Evolutionary conservation across 2,888 invertebrate genomes (phyloP).

Genomic region (Mycalesis mineus): DNA sequence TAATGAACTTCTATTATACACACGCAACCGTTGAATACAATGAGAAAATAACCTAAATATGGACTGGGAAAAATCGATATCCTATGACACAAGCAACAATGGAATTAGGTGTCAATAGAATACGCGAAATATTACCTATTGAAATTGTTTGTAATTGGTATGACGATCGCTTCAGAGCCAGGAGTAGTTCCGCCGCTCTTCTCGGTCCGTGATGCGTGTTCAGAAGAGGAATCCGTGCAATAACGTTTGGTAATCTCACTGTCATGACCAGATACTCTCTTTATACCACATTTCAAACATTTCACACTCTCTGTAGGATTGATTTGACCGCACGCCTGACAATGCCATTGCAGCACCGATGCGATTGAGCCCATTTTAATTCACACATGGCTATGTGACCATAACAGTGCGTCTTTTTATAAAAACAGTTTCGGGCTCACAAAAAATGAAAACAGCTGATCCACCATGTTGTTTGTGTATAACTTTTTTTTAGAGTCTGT

Average conservation of each 20-base stretch:
- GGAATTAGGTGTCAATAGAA: constrained; percentile 42
- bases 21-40: constrained; percentile 58
- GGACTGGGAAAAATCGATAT: constrained; percentile 70
- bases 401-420: constrained; percentile 69
- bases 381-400: constrained; percentile 77
- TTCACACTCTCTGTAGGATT: constrained; percentile 91
- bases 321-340: constrained; percentile 91
- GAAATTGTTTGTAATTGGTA: constrained; percentile 63
- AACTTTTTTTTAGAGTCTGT: constrained; percentile 46
- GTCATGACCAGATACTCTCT: constrained; percentile 80
- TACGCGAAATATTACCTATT: constrained; percentile 60
- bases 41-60: constrained; percentile 69
- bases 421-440: constrained; percentile 58
- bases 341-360: constrained; percentile 96
- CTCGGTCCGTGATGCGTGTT: constrained; percentile 61
- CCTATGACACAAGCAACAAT: constrained; percentile 57
- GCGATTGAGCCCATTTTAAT: constrained; percentile 93
- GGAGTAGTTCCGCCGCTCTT: constrained; percentile 69
- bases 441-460: constrained; percentile 79
- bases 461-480: constrained; percentile 80
- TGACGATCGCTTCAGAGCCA: constrained; percentile 64
- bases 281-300: constrained; percentile 89
- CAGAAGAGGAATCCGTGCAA: constrained; percentile 64
- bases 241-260: constrained; percentile 61
- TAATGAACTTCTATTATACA: constrained; percentile 54